Base-by-base conservation (phyloP, 2,797 vertebrate species). In the Gymnopithys bicolor region DNA sequence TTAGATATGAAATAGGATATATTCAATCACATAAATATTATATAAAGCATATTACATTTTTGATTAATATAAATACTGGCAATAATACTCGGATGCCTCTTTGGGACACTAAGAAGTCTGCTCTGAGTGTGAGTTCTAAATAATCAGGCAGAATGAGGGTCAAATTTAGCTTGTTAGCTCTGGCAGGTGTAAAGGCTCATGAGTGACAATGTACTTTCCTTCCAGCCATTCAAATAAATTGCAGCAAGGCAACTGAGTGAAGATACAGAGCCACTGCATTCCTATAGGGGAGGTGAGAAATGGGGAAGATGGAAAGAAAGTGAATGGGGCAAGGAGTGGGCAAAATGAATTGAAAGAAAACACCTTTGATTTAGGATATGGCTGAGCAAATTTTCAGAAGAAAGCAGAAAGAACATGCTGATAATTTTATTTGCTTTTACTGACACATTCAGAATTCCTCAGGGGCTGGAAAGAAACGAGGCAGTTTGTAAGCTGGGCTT, bases 401-500 rank as follows among this genome's bases (percentile, higher is more conserved):
- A 73, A 94, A 93, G 24, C 43, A 93, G 88, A 92, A 92, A 56
- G 35, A 95, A 84, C 24, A 30, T 6, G 23, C 62, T 87, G 63
- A 58, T 80, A 64, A 69, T 89, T 95, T 92, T 92, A 94, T 95
- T 84, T 82, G 52, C 81, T 92, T 75, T 73, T 86, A 59, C 83
- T 92, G 90, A 95, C 80, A 94, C 66, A 91, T 67, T 37, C 81
- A 87, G 77, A 87, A 94, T 79, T 95, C 93, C 92, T 91, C 60
- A 70, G 88, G 77, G 86, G 24, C 33, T 70, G 37, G 48, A 76
- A 63, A 93, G 83, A 90, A 88, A 74, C 17, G 3, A 96, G 84
- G 68, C 86, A 60, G 63, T 94, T 89, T 79, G 59, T 64, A 92
- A 93, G 77, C 67, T 53, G 67, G 77, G 67, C 48, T 94, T 90